Percentiles rank a stretch among this genome's conserved stretches.
phyloP scores from a whole-genome alignment of 2,113 vertebrate species.

The Hydrochoerus hydrochaeris region DNA sequence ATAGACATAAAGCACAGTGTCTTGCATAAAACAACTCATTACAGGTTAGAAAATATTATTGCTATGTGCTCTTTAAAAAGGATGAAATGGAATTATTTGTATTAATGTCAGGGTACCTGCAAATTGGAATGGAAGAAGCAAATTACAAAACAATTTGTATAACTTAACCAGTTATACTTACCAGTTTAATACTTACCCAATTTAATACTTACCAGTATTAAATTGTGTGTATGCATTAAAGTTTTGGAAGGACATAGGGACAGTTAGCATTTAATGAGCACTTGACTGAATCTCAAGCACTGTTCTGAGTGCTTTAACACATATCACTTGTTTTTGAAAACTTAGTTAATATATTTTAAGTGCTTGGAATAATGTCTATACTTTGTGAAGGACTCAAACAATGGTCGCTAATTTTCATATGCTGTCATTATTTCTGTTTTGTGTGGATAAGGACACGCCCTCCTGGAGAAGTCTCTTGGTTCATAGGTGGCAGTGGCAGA shows the following conservation, averaged over 20 bases:
- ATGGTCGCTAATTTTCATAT: constrained; percentile 4
- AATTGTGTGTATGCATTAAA: background rate
- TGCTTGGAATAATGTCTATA: constrained; percentile 6
- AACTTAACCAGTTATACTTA: too few relatives aligned
- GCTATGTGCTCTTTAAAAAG: background rate
- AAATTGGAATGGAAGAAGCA: background rate
- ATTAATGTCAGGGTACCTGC: background rate
- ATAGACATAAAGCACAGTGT: constrained; percentile 18
- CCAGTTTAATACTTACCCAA: too few relatives aligned
- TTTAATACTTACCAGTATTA: background rate
- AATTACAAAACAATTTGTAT: background rate
- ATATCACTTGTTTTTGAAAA: background rate
- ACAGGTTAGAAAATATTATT: constrained; percentile 45
- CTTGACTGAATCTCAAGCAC: background rate
- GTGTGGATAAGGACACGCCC: background rate
- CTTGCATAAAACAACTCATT: background rate
- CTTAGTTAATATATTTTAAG: background rate
- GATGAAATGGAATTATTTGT: background rate
- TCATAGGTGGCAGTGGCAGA: background rate
- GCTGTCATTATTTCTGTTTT: constrained; percentile 39
- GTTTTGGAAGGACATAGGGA: background rate
- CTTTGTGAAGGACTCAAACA: constrained; percentile 35
- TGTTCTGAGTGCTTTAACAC: background rate
- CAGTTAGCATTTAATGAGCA: constrained; percentile 18
- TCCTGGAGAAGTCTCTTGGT: background rate